Evolutionary conservation across 2,888 invertebrate genomes (phyloP), one percentile per base, ranked within the genome.

Genomic region (Pandemis cinnamomeana): DNA sequence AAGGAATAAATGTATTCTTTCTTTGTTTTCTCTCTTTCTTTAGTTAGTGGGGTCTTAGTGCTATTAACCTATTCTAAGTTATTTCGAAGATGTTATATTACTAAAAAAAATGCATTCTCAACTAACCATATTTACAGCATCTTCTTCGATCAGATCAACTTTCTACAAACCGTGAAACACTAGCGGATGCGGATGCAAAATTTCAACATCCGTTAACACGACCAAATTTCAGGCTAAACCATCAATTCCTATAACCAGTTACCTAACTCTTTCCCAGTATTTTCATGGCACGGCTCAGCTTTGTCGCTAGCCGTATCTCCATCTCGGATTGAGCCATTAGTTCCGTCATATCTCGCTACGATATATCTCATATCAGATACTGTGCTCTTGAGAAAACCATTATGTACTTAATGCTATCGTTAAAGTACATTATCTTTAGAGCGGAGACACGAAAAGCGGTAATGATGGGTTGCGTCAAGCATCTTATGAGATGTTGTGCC

Each of bases 401-500:
- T 74, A 74, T 74, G 74, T 74, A 74, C 74, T 74, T 74, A 74
- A 74, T 67, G 71, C 71, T 74, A 74, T 74, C 74, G 74, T 74
- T 71, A 74, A 67, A 74, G 67, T 68, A 72, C 69, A 70, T 67
- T 74, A 74, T 74, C 74, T 74, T 63, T 73, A 70, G 58, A 60
- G 69, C 64, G 51, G 62, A 71, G 74, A 74, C 74, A 71, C 74
- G 74, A 73, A 72, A 73, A 73, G 69, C 68, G 60, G 74, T 70
- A 74, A 70, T 60, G 64, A 61, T 44, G 60, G 60, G 51, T 68
- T 75, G 71, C 71, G 68, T 71, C 68, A 71, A 72, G 58, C 61
- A 71, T 69, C 68, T 77, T 68, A 63, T 41, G 76, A 78, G 78
- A 78, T 77, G 76, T 77, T 78, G 77, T 77, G 75, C 68, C 76